Base-by-base conservation (phyloP, 2,888 invertebrate genomes). In the Platycheirus albimanus region DNA sequence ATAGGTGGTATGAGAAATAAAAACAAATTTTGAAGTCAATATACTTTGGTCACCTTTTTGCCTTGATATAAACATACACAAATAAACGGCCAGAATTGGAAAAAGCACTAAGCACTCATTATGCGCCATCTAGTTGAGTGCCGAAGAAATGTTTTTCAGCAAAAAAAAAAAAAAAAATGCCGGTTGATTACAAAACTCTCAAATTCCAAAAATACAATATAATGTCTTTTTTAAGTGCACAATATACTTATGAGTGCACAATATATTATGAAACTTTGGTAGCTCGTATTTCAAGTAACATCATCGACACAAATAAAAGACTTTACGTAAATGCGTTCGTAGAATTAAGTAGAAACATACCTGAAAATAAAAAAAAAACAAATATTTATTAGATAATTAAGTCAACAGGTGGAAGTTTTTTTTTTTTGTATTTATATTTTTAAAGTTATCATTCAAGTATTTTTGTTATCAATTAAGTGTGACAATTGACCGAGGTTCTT, bases 1-100 rank as follows among this genome's bases (percentile, higher is more conserved):
- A n/a, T n/a, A 3, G 36, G 0, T 11, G 3, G 13, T 13, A 41
- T 3, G n/a, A n/a, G 5, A 51, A 69, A 36, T 1, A 4, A 19
- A 66, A 78, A 72, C 52, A 28, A 67, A 64, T 58, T 58, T 51
- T 66, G 15, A 72, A 78, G 78, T 78, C 78, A 72, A 67, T 78
- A 78, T 58, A 78, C 78, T 49, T 72, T 78, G 51, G 72, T 78
- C 72, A 78, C 78, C 78, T 78, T 54, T 72, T 78, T 45, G 66
- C 78, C 54, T 72, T 78, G 71, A 78, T 72, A 67, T 58, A n/a
- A n/a, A n/a, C 49, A 38, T 13, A n/a, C 6, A 28, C 52, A n/a
- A n/a, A n/a, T n/a, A n/a, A n/a, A n/a, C 75, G 30, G 43, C 49
- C 56, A 30, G 52, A 11, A 47, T 3, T n/a, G n/a, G n/a, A n/a